A percentile compares a stretch with the other conserved stretches of the same genome.
Conservation (phyloP, 2,888 invertebrate genomes). For the Cybosia mesomella region DNA sequence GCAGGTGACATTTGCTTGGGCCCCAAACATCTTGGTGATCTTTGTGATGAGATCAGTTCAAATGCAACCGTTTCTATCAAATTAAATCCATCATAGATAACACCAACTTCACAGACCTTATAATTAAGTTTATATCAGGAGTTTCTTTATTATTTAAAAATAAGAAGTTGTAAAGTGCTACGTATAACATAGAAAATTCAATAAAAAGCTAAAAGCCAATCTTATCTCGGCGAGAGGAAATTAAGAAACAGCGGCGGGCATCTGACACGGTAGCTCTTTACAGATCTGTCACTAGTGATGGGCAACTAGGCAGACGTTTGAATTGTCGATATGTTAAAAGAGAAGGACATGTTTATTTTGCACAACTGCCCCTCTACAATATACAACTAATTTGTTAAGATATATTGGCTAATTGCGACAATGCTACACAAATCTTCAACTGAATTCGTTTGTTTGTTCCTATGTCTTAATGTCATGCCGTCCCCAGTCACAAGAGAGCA, state of each 20-base stretch:
- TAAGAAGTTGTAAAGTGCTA: slow-evolving; percentile 75
- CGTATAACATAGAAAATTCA: slow-evolving; percentile 84
- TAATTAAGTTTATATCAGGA: slow-evolving; percentile 53
- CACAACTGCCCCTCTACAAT: background rate
- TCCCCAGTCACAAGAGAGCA: too few relatives aligned
- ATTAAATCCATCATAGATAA: background rate
- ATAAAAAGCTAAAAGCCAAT: slow-evolving; percentile 87
- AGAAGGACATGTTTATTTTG: background rate
- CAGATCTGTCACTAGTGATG: slow-evolving; percentile 78
- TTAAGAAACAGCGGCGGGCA: slow-evolving; percentile 87
- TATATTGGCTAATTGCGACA: background rate
- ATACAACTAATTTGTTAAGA: background rate
- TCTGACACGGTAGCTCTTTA: slow-evolving; percentile 84
- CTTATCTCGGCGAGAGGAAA: slow-evolving; percentile 85
- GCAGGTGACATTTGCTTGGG: background rate
- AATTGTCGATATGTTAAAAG: slow-evolving; percentile 34
- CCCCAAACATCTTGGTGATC: background rate
- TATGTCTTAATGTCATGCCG: background rate
- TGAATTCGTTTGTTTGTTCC: background rate
- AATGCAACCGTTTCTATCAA: background rate
- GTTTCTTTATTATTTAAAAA: slow-evolving; percentile 47
- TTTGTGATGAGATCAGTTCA: background rate
- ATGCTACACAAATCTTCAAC: background rate
- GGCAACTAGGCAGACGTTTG: slow-evolving; percentile 11
- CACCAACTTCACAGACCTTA: background rate